phyloP scores from a whole-genome alignment of 37 sponge, comb jelly and placozoan genomes.

The Agelas oroides region DNA sequence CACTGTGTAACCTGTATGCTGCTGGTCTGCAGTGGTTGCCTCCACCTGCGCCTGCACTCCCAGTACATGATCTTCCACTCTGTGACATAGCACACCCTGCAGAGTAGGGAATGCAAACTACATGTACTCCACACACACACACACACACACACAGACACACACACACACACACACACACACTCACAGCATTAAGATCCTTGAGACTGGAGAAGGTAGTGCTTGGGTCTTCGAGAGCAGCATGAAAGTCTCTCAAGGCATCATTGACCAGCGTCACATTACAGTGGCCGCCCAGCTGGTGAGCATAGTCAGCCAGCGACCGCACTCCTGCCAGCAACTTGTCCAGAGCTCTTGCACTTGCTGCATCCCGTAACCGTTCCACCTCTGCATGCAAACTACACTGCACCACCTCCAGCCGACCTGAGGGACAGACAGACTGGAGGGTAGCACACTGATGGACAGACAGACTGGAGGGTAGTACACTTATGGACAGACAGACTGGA shows the following conservation, averaged over 20 bases:
- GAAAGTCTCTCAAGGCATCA: constrained; percentile 53
- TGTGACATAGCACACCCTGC: constrained; percentile 49
- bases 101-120: no score
- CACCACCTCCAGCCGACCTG: constrained; percentile 43
- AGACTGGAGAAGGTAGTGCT: background rate
- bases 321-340: background rate
- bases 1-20: constrained; percentile 1
- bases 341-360: background rate
- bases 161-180: constrained; percentile 6
- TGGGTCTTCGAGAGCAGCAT: constrained; percentile 17
- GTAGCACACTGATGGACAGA: no score
- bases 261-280: constrained; percentile 58
- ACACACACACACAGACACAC: no score
- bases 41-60: constrained; percentile 47
- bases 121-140: background rate
- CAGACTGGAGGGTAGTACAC: no score
- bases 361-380: background rate
- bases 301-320: constrained; percentile 13
- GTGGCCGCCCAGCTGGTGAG: constrained; percentile 47
- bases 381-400: background rate
- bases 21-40: background rate
- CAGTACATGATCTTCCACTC: constrained; percentile 60
- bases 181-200: constrained; percentile 26
- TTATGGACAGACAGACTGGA: no score
- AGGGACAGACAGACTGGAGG: no score